phyloP scores from a whole-genome alignment of 2,888 invertebrate genomes.

The Penaeus monodon region DNA sequence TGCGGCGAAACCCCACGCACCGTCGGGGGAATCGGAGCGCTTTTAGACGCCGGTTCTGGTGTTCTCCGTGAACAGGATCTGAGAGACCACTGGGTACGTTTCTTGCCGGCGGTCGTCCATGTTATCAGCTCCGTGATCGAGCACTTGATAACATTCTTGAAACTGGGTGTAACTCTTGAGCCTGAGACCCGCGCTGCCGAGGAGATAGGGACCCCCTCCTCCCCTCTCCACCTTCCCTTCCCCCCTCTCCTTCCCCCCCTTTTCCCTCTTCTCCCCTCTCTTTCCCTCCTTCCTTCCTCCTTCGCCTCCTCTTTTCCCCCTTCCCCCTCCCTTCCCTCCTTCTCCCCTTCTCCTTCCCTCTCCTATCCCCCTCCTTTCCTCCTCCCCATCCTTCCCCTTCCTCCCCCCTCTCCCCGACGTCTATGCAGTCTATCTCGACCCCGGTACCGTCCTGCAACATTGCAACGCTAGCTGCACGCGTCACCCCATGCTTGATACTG shows the following conservation, averaged over 20 bases:
- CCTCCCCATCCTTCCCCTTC: neutral
- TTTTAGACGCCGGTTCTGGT: no score
- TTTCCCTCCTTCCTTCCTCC: no score
- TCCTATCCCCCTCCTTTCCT: neutral
- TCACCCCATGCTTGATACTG: no score
- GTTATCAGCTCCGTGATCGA: constrained; percentile 35
- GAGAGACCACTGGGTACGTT: neutral
- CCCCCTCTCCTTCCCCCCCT: neutral
- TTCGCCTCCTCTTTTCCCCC: no score
- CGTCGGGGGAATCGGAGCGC: no score
- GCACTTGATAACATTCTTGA: constrained; percentile 43
- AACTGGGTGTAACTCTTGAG: constrained; percentile 27
- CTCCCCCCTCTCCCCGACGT: neutral
- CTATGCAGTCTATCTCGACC: neutral
- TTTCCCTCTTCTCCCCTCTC: no score
- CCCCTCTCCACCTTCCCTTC: neutral
- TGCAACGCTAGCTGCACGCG: no score
- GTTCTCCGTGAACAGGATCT: no score
- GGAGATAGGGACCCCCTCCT: neutral
- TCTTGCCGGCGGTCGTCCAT: neutral
- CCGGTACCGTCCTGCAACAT: neutral
- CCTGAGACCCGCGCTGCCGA: no score
- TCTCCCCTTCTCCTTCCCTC: neutral
- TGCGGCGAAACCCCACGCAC: no score
- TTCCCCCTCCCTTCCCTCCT: no score